These are phyloP conservation scores for Tyrophagus putrescentiae DNA, from an alignment of 1,140 invertebrate species.

Conservation along the genomic window DNA sequence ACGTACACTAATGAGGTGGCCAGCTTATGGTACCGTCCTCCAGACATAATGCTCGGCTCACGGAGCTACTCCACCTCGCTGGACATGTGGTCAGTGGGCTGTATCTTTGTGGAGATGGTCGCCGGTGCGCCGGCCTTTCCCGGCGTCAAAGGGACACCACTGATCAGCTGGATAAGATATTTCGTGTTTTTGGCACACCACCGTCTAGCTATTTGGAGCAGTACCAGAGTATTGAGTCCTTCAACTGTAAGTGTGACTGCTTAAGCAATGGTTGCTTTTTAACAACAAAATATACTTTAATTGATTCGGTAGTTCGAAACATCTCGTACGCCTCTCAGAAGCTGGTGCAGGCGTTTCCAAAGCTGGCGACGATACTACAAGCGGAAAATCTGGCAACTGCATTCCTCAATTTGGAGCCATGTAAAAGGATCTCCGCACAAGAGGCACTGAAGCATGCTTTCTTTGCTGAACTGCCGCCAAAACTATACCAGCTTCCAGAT, in stretches of 20 bases:
- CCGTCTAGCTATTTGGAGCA: slow-evolving; percentile 44
- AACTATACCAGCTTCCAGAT: slow-evolving; percentile 74
- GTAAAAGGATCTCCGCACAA: slow-evolving; percentile 65
- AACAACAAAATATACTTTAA: slow-evolving; percentile 64
- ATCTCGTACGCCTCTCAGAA: slow-evolving; percentile 56
- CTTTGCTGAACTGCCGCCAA: slow-evolving; percentile 70
- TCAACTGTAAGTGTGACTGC: slow-evolving; percentile 3
- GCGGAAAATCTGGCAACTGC: slow-evolving; percentile 70
- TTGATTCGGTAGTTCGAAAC: slow-evolving; percentile 60
- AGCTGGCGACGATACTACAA: slow-evolving; percentile 66
- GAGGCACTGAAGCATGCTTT: slow-evolving; percentile 75
- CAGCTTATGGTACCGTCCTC: slow-evolving; percentile 49
- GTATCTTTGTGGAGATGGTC: slow-evolving; percentile 56
- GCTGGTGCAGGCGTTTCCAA: slow-evolving; percentile 69
- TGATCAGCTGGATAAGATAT: slow-evolving; percentile 50
- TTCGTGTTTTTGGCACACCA: slow-evolving; percentile 44
- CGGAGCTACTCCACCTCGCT: slow-evolving; percentile 54
- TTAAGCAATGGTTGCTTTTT: neutral
- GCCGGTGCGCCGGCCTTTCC: slow-evolving; percentile 51
- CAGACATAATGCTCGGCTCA: slow-evolving; percentile 51
- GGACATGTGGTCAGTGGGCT: slow-evolving; percentile 55
- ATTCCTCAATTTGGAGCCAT: slow-evolving; percentile 73
- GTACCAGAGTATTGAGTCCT: slow-evolving; percentile 29
- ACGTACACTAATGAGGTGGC: slow-evolving; percentile 61
- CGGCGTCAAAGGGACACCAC: slow-evolving; percentile 45